A percentile compares a stretch with the other conserved stretches of the same genome.
These are phyloP conservation scores for Dasysyrphus tricinctus DNA, from an alignment of 2,888 invertebrate species.

Conservation along the genomic window DNA sequence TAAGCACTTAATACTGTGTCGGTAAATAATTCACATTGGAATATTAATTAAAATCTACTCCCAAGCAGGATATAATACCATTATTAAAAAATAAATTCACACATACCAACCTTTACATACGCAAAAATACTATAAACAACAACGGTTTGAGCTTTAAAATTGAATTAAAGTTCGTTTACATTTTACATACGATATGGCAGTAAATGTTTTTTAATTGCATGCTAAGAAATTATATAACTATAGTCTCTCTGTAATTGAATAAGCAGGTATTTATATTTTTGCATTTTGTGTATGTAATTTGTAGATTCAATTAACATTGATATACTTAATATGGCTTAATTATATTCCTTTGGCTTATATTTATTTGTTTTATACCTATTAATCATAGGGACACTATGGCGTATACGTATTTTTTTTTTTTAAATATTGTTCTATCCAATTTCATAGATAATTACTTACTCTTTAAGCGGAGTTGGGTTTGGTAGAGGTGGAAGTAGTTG, in stretches of 20 bases:
- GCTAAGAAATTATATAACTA: neutral
- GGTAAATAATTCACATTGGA: constrained; percentile 24
- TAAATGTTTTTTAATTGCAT: constrained; percentile 23
- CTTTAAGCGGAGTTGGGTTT: too few species aligned
- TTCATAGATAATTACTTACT: too few species aligned
- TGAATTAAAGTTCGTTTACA: constrained; percentile 23
- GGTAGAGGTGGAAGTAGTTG: too few species aligned
- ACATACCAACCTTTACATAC: too few species aligned
- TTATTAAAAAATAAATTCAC: neutral
- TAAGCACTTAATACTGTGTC: constrained; percentile 5
- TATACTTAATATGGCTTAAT: constrained; percentile 8
- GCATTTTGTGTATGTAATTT: neutral
- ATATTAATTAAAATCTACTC: constrained; percentile 39
- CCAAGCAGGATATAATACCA: constrained; percentile 9
- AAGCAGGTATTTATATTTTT: neutral
- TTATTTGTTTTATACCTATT: too few species aligned
- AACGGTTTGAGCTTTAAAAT: constrained; percentile 16
- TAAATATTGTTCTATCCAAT: too few species aligned
- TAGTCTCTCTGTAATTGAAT: neutral
- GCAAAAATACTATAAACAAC: too few species aligned
- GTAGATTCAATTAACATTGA: constrained; percentile 11
- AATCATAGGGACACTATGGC: neutral
- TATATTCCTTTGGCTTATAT: neutral
- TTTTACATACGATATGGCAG: neutral
- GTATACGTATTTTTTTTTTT: neutral